Evolutionary conservation across 2,113 vertebrate species (phyloP).

Genomic region (Noturus placidus): DNA sequence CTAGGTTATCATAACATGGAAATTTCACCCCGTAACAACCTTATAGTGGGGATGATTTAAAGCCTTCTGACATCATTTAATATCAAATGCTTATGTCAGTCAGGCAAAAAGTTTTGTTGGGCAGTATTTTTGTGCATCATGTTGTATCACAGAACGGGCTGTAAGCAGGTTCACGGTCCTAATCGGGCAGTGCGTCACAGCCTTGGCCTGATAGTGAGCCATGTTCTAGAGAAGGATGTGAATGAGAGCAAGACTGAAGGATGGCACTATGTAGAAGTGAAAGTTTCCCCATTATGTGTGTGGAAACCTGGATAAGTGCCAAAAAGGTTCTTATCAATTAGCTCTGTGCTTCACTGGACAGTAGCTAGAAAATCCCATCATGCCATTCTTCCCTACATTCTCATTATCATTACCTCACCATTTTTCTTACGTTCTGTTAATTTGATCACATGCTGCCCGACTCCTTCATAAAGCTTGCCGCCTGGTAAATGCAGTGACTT

Average conservation of each 20-base stretch:
- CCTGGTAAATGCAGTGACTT: constrained; percentile 7
- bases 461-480: constrained; percentile 35
- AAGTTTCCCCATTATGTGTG: constrained; percentile 5
- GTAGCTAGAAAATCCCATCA: constrained; percentile 35
- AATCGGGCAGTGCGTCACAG: not conserved
- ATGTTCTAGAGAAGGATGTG: constrained; percentile 34
- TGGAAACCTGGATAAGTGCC: not conserved
- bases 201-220: not conserved
- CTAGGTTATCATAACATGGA: not conserved
- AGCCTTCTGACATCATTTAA: not conserved
- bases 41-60: not conserved
- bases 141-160: not conserved
- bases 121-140: not conserved
- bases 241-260: constrained; percentile 53
- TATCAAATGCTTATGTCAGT: not conserved
- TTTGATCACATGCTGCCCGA: constrained; percentile 32
- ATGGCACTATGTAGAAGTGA: constrained; percentile 52
- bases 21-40: not conserved
- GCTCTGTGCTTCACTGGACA: constrained; percentile 48
- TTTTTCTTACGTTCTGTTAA: constrained; percentile 8
- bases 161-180: not conserved
- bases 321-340: constrained; percentile 39
- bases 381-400: constrained; percentile 5
- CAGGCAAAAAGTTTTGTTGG: not conserved
- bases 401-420: not conserved